Evolutionary conservation across 2,113 vertebrate species (phyloP), one percentile per base, ranked within the genome.

Genomic region (Triplophysa tibetana): DNA sequence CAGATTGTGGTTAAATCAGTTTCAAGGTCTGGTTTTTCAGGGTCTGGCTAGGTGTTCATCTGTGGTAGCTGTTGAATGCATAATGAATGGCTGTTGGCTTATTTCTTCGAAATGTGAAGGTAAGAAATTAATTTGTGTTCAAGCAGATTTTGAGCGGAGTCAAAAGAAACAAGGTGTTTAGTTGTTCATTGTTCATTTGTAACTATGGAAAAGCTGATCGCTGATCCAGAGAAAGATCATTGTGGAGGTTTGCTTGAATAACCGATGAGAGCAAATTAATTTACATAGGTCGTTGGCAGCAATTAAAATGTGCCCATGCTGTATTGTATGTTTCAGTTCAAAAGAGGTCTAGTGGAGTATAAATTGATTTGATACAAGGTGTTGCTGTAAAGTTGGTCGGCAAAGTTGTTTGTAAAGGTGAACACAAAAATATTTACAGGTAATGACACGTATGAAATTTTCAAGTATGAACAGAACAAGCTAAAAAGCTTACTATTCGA

Each of bases 191-290:
- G 50, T n/a, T n/a, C 56, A 33, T 14, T 52, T 52, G 50, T 16
- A 13, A 16, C 26, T 48, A 21, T 72, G 26, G 68, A 5, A 54
- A 56, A 56, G 8, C 69, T 72, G 69, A 72, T 70, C 69, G 33
- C 4, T 54, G 50, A 70, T 70, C 50, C 69, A 70, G 16, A 70
- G 69, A 54, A 38, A 33, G 50, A 73, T 60, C 33, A 56, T 54
- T 60, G 29, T 10, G 9, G 70, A 73, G 54, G 54, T 73, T n/a
- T 11, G 50, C 33, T 41, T 56, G 26, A 60, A 58, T 73, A 54
- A 73, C 52, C 23, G 16, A 68, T 23, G n/a, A 24, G 45, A 70
- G 45, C n/a, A 19, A 70, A 70, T 19, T 16, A 24, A 70, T 70
- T 52, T 52, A 50, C 45, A 50, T 70, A 17, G 24, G 45, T 43